Base-by-base conservation (phyloP, 2,888 invertebrate species). In the Cremastinae sp. region DNA sequence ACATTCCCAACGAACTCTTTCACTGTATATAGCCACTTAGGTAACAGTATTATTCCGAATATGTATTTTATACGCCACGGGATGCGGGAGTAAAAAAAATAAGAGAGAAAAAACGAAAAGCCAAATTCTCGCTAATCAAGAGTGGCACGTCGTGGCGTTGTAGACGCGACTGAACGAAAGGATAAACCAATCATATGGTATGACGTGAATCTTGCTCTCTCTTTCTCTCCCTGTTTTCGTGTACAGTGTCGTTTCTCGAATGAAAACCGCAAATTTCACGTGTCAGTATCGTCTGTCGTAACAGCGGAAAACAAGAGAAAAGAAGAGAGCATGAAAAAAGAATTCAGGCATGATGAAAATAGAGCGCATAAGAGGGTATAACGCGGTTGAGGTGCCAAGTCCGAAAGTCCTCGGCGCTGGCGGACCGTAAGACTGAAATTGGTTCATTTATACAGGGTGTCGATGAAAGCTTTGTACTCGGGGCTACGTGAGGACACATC, bases 121-220 rank as follows among this genome's bases (percentile, higher is more conserved):
- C 12, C 20, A 62, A 61, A 66, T 56, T 68, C 49, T 47, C 43
- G 65, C 65, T 76, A 70, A 73, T 76, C 76, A 76, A 76, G 73
- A 73, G 73, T 76, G 76, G 65, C 76, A 73, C 65, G 56, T 65
- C 59, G 69, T 53, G 41, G 39, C 39, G 65, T 59, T 62, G 45
- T 69, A 58, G 43, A 61, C 51, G 35, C 58, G 65, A 51, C 41
- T 55, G 69, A 47, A 45, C 53, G 64, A 76, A 76, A 65, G 69
- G 64, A 73, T 73, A 73, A 73, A 70, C 73, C 73, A 76, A 76
- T 73, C 73, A 76, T 49, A 65, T 59, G 49, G 39, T 53, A 39
- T 69, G 73, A 73, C 73, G 49, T 28, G 68, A 43, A 53, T 53
- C 22, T 49, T 49, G 8, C 45, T 39, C 28, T 28, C 9, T 22